Base-by-base conservation (phyloP, 2,888 invertebrate genomes). In the Lordiphosa andalusiaca region DNA sequence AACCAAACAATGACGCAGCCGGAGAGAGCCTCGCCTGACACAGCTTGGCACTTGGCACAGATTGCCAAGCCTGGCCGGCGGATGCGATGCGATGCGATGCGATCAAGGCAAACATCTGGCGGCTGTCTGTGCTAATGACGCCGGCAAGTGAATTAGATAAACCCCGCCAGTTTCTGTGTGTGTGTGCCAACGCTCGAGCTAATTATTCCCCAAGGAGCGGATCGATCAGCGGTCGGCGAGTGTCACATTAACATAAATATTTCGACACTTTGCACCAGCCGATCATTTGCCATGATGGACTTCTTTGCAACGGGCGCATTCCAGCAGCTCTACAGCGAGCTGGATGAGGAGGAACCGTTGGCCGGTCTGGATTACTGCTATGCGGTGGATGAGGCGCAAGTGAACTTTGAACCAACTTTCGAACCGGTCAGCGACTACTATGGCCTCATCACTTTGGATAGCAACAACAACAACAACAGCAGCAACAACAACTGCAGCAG, bases 241-340 rank as follows among this genome's bases (percentile, higher is more conserved):
- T 30, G 12, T 19, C 25, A 7, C 25, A 39, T 39, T 13, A 39
- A 19, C 64, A 82, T 80, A 84, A 80, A 80, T 84, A 83, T 80
- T 80, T 83, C 63, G 76, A 80, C 80, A 68, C 56, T 40, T 44
- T 35, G 48, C 16, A 23, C 38, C 7, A 12, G 6, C 21, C 19
- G 38, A 16, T 73, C 78, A 77, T 73, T 82, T 71, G 61, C 41
- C 38, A 44, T 5, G 50, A 89, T 89, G 89, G 90, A 89, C 55
- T 89, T 89, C 82, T 86, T 89, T 75, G 88, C 90, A 33, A 86
- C 89, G 50, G 90, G 88, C 58, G 90, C 87, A 47, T 89, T 89
- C 59, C 90, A 89, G 63, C 88, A 89, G 70, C 80, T 89, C 46
- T 89, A 88, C 71, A 85, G 77, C 53, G 89, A 89, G 37, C 69